Conservation (phyloP, 2,888 invertebrate genomes). For the Dione juno region DNA sequence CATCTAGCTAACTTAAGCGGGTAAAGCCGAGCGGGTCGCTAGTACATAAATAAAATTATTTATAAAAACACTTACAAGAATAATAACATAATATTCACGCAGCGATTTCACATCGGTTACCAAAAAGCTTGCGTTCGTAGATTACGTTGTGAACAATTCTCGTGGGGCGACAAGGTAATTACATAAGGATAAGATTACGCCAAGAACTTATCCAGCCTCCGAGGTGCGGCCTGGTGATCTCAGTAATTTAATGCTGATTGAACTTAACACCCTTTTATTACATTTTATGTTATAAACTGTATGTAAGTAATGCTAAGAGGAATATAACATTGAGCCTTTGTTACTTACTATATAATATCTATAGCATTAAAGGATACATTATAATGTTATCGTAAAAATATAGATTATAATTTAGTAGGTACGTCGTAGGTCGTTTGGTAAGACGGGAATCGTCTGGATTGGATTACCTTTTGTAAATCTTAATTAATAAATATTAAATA, state of each 20-base stretch:
- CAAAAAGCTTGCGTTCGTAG: slow-evolving; percentile 17
- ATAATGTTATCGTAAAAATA: too few species aligned
- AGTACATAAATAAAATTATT: too few species aligned
- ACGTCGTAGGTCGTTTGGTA: too few species aligned
- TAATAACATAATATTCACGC: not conserved
- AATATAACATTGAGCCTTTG: not conserved
- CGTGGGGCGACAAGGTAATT: slow-evolving; percentile 32
- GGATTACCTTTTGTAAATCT: too few species aligned
- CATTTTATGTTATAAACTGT: not conserved
- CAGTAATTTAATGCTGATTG: slow-evolving; percentile 29
- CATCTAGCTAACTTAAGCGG: too few species aligned
- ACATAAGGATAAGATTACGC: slow-evolving; percentile 33
- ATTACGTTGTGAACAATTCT: slow-evolving; percentile 22
- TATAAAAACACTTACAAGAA: not conserved
- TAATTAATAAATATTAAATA: too few species aligned
- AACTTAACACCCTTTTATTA: slow-evolving; percentile 13
- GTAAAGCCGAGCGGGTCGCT: too few species aligned
- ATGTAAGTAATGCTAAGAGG: not conserved
- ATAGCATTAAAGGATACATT: too few species aligned
- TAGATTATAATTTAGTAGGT: too few species aligned
- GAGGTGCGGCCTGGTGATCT: slow-evolving; percentile 5
- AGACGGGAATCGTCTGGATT: too few species aligned
- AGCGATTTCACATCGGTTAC: not conserved
- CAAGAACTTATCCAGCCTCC: slow-evolving; percentile 13
- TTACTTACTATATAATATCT: not conserved